phyloP scores from a whole-genome alignment of 2,113 vertebrate genomes.

The Passerina amoena region DNA sequence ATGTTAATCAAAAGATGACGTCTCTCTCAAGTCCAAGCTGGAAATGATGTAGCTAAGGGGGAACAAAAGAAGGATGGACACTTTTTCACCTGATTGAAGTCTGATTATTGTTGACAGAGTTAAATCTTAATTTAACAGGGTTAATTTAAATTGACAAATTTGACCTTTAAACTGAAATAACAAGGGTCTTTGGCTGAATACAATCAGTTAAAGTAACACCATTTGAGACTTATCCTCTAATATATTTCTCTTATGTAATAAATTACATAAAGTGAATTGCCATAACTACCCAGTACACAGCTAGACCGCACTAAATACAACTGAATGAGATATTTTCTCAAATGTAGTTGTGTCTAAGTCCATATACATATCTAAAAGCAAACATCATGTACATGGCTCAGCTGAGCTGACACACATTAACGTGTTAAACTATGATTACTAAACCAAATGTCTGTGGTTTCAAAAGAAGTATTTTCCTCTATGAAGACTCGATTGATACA shows the following conservation, averaged over 20 bases:
- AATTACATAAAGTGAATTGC: not conserved
- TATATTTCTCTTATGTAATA: not conserved
- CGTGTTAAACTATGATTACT: not conserved
- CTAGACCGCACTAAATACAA: not conserved
- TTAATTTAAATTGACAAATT: constrained; percentile 52
- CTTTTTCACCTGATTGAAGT: not conserved
- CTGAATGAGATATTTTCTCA: not conserved
- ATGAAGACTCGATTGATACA: not conserved
- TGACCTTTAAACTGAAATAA: constrained; percentile 25
- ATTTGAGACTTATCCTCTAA: not conserved
- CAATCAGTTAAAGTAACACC: not conserved
- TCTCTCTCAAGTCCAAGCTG: not conserved
- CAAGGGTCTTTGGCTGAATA: not conserved
- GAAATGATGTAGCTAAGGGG: not conserved
- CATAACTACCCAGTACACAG: not conserved
- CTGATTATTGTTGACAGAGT: constrained; percentile 25
- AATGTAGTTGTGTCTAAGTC: not conserved
- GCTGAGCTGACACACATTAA: not conserved
- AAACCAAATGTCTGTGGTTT: not conserved
- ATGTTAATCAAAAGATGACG: not conserved
- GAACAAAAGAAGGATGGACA: not conserved
- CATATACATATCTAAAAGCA: not conserved
- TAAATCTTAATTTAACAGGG: constrained; percentile 10
- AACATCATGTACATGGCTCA: not conserved
- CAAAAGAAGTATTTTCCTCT: not conserved